Percentiles rank a stretch among this genome's conserved stretches.
Conservation (phyloP, 1,140 invertebrate species). For the Nomia melanderi region DNA sequence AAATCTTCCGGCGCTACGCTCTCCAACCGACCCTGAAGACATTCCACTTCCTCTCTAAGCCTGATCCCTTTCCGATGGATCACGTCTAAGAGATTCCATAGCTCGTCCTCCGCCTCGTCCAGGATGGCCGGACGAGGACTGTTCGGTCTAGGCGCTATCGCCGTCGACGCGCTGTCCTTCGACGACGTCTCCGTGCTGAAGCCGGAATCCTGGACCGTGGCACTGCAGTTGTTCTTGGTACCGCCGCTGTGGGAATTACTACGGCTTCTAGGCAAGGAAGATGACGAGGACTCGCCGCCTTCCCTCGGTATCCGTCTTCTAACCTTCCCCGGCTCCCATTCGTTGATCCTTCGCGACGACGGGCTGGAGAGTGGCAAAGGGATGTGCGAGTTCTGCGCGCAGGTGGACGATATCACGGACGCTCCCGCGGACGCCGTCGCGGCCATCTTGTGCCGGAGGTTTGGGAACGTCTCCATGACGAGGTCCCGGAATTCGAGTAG, state of each 20-base stretch:
- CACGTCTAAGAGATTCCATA: conserved; percentile 91
- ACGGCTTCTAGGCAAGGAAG: conserved; percentile 83
- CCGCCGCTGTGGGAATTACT: conserved; percentile 85
- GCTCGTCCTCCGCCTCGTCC: conserved; percentile 88
- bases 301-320: conserved; percentile 83
- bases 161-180: conserved; percentile 86
- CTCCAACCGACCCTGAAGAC: conserved; percentile 80
- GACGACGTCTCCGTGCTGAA: conserved; percentile 92
- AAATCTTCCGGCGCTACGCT: conserved; percentile 79
- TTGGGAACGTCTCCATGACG: conserved; percentile 95
- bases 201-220: conserved; percentile 90
- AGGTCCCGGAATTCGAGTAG: conserved; percentile 93
- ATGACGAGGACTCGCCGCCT: conserved; percentile 77
- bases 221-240: conserved; percentile 81
- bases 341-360: conserved; percentile 77
- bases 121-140: conserved; percentile 76
- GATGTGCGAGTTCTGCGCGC: conserved; percentile 70
- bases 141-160: conserved; percentile 74
- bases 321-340: conserved; percentile 90
- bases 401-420: conserved; percentile 73
- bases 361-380: conserved; percentile 74
- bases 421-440: conserved; percentile 76
- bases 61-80: conserved; percentile 90
- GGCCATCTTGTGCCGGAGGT: conserved; percentile 90
- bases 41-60: conserved; percentile 88